A percentile compares a stretch with the other conserved stretches of the same genome.
Evolutionary conservation across 2,888 invertebrate species (phyloP).

Genomic region (Polydesmus complanatus): DNA sequence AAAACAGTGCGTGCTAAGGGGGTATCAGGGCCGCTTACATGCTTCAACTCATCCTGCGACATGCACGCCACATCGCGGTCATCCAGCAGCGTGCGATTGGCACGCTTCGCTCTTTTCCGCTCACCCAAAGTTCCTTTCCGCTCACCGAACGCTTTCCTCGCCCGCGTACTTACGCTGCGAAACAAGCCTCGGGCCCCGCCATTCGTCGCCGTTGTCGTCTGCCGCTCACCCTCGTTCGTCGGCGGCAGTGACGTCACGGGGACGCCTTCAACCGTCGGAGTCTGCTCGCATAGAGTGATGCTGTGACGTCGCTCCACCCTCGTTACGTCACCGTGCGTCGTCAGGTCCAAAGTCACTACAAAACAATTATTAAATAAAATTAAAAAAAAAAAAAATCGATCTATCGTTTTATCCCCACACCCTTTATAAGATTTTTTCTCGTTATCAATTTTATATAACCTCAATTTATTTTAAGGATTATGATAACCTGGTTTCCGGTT

Average conservation of each 20-base stretch:
- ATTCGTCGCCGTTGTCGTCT: no score
- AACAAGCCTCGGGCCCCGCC: no score
- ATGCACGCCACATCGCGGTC: neutral
- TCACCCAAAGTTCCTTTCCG: neutral
- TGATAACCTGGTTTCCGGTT: no score
- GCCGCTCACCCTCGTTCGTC: no score
- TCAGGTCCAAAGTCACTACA: conserved; percentile 14
- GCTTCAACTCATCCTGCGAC: conserved; percentile 9
- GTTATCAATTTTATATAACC: no score
- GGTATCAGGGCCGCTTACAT: conserved; percentile 3
- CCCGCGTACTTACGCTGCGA: conserved; percentile 5
- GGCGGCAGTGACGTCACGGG: neutral
- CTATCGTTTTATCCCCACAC: no score
- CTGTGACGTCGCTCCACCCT: conserved; percentile 26
- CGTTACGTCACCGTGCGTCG: conserved; percentile 9
- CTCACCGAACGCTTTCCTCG: neutral
- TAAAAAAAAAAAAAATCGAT: neutral
- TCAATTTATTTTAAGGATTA: no score
- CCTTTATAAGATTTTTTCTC: no score
- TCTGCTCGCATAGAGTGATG: conserved; percentile 26
- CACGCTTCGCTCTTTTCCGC: no score
- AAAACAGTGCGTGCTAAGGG: neutral
- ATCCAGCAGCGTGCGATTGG: neutral
- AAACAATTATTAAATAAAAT: no score
- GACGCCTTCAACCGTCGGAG: neutral